A percentile compares a stretch with the other conserved stretches of the same genome.
Evolutionary conservation across 2,797 vertebrate genomes (phyloP).

Genomic region (Muscicapa striata): DNA sequence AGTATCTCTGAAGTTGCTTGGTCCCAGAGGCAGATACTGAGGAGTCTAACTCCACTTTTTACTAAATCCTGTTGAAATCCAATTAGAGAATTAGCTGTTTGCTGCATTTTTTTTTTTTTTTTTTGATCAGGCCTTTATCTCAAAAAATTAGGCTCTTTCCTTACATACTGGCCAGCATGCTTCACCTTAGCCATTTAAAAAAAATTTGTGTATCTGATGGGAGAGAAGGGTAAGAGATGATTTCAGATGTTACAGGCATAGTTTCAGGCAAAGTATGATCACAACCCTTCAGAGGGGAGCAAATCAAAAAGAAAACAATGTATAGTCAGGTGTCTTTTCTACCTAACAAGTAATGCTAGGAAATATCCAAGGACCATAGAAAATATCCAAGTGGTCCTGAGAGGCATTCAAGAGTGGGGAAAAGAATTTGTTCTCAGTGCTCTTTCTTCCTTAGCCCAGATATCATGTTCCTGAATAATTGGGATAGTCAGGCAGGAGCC

Average conservation of each 20-base stretch:
- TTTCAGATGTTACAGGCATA: not conserved
- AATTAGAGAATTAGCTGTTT: not conserved
- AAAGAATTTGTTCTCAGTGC: not conserved
- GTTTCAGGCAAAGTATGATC: not conserved
- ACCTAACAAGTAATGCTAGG: not conserved
- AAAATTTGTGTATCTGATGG: not conserved
- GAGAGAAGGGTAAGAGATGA: not conserved
- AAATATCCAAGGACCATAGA: not conserved
- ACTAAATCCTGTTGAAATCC: not conserved
- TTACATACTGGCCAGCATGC: not conserved
- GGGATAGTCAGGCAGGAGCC: not conserved
- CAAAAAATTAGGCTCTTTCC: not conserved
- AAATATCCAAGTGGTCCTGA: not conserved
- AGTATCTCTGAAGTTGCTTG: rapidly evolving
- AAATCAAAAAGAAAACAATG: not conserved
- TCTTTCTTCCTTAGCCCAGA: not conserved
- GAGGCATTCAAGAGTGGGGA: not conserved
- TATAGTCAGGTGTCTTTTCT: not conserved
- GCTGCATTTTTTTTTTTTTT: not conserved
- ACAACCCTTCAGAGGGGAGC: not conserved
- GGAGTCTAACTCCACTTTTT: not conserved
- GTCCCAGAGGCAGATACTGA: not conserved
- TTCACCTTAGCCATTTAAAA: not conserved
- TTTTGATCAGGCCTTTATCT: not conserved
- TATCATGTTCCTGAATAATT: not conserved